These are phyloP conservation scores for Aspidiotus rigidus DNA, from an alignment of 2,888 invertebrate genomes.

Conservation along the genomic window DNA sequence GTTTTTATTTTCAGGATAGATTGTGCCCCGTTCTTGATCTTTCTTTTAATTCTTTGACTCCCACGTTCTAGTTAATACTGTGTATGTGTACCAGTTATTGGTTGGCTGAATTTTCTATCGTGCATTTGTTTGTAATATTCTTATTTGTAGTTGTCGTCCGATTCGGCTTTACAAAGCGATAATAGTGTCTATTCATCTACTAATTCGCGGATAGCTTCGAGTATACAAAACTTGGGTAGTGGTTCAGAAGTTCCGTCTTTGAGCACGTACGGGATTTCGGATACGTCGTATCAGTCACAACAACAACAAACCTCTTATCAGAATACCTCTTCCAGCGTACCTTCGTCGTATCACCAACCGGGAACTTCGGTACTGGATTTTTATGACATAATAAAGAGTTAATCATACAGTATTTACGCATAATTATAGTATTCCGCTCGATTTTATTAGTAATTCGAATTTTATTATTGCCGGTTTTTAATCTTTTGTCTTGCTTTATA, in stretches of 20 bases:
- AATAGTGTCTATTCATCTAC: constrained; percentile 28
- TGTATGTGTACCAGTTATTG: neutral
- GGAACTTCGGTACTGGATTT: constrained; percentile 1
- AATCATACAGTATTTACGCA: neutral
- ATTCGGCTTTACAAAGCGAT: constrained; percentile 22
- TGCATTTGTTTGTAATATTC: neutral
- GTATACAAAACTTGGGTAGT: constrained; percentile 21
- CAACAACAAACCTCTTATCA: constrained; percentile 21
- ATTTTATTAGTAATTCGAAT: neutral
- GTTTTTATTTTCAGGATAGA: too few species aligned
- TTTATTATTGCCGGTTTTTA: constrained; percentile 1
- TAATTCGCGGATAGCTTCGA: constrained; percentile 25
- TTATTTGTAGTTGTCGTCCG: constrained; percentile 15
- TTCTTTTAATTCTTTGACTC: too few species aligned
- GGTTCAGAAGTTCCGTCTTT: constrained; percentile 21
- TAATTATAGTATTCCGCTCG: neutral
- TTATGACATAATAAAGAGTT: neutral
- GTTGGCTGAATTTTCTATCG: neutral
- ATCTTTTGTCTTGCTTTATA: neutral
- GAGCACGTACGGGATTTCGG: constrained; percentile 20
- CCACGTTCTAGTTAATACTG: too few species aligned
- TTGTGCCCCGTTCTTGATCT: too few species aligned
- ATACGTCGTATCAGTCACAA: constrained; percentile 23
- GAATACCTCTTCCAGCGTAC: constrained; percentile 20
- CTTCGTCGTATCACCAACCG: constrained; percentile 16